Conservation (phyloP, 2,113 vertebrate species). For the Procavia capensis region DNA sequence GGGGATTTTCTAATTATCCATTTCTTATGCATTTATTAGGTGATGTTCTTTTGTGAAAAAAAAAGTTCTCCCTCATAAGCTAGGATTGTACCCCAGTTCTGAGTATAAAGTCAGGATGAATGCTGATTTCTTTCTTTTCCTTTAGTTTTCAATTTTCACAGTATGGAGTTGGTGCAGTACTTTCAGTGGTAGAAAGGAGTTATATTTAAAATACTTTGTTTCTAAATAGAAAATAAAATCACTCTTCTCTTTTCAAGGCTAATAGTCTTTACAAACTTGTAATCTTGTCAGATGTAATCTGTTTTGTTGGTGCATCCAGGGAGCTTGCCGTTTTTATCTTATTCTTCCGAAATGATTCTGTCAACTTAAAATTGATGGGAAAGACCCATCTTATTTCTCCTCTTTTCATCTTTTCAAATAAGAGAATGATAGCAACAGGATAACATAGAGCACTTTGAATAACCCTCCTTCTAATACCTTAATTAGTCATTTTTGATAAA, state of each 20-base stretch:
- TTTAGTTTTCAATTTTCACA: slow-evolving; percentile 30
- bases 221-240: slow-evolving; percentile 24
- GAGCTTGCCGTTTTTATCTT: slow-evolving; percentile 49
- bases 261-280: slow-evolving; percentile 27
- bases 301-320: slow-evolving; percentile 36
- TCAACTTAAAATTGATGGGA: slow-evolving; percentile 57
- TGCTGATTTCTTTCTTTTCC: not conserved
- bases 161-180: not conserved
- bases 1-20: not conserved
- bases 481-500: slow-evolving; percentile 59
- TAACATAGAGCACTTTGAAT: slow-evolving; percentile 65
- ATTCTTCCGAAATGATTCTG: not conserved
- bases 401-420: slow-evolving; percentile 60
- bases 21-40: not conserved
- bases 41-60: not conserved
- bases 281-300: slow-evolving; percentile 12
- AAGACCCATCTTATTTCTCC: not conserved
- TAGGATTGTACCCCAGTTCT: not conserved
- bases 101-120: not conserved
- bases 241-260: slow-evolving; percentile 32
- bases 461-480: slow-evolving; percentile 52
- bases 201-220: slow-evolving; percentile 19
- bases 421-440: slow-evolving; percentile 49
- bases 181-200: not conserved
- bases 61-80: not conserved